Percentiles rank a stretch among this genome's conserved stretches.
phyloP scores from a whole-genome alignment of 2,113 vertebrate genomes.

The Rattus norvegicus region DNA sequence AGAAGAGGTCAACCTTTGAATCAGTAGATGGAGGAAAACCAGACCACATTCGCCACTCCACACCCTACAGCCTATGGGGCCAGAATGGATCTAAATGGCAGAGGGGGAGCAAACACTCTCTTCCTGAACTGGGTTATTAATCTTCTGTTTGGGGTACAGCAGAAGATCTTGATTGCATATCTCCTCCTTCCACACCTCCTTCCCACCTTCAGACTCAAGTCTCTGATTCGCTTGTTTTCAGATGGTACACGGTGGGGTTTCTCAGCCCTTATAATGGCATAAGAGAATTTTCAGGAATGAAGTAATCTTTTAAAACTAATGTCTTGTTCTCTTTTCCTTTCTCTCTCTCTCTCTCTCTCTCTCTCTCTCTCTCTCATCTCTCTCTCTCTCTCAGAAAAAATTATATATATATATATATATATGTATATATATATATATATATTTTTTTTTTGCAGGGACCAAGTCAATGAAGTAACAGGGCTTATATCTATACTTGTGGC shows the following conservation, averaged over 20 bases:
- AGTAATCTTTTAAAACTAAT: not conserved
- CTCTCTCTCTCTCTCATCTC: not conserved
- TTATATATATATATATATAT: too few relatives aligned
- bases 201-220: not conserved
- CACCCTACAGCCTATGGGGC: not conserved
- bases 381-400: not conserved
- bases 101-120: not conserved
- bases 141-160: not conserved
- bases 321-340: too few relatives aligned
- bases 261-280: not conserved
- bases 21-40: not conserved
- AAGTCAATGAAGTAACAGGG: not conserved
- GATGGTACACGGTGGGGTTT: not conserved
- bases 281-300: not conserved
- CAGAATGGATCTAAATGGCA: not conserved
- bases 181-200: not conserved
- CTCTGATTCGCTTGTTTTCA: not conserved
- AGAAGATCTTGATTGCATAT: not conserved
- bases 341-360: not conserved
- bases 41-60: not conserved
- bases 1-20: not conserved
- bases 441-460: not conserved
- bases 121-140: not conserved
- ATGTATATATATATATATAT: not conserved
- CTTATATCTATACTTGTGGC: not conserved